Evolutionary conservation across 2,888 invertebrate genomes (phyloP).

Genomic region (Gnatocerus cornutus): DNA sequence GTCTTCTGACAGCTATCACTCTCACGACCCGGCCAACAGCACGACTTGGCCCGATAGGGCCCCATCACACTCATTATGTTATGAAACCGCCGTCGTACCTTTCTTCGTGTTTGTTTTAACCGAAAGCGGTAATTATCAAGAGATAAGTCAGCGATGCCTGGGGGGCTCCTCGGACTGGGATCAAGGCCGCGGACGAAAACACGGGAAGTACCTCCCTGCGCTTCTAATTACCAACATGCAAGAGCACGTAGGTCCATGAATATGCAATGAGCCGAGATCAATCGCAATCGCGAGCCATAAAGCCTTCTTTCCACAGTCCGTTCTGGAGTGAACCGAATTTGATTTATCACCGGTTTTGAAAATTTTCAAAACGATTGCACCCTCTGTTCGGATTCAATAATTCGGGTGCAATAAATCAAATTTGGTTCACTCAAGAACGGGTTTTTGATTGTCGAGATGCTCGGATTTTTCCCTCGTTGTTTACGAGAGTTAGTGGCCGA

Average conservation of each 20-base stretch:
- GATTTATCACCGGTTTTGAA: too few relatives aligned
- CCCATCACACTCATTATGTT: slow-evolving; percentile 51
- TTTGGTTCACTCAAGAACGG: too few relatives aligned
- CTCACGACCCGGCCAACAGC: slow-evolving; percentile 63
- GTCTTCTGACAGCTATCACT: slow-evolving; percentile 67
- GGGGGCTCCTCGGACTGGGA: not conserved
- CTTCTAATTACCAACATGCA: slow-evolving; percentile 19
- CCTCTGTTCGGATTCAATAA: not conserved
- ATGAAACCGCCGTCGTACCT: slow-evolving; percentile 56
- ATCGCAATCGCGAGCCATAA: slow-evolving; percentile 11
- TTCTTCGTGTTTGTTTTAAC: slow-evolving; percentile 66
- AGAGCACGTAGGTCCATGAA: slow-evolving; percentile 19
- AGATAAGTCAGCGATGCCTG: not conserved
- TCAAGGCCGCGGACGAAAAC: slow-evolving; percentile 7
- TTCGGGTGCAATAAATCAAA: too few relatives aligned
- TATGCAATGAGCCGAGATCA: slow-evolving; percentile 10
- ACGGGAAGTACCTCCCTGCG: slow-evolving; percentile 15
- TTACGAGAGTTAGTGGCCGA: slow-evolving; percentile 38
- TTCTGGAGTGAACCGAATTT: too few relatives aligned
- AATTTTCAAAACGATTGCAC: too few relatives aligned
- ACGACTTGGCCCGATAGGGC: slow-evolving; percentile 58
- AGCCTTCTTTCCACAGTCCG: too few relatives aligned
- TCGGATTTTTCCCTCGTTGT: slow-evolving; percentile 17
- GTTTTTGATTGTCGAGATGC: slow-evolving; percentile 21
- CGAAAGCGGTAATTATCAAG: slow-evolving; percentile 62